Percentiles rank a stretch among this genome's conserved stretches.
These are phyloP conservation scores for Emydocephalus ijimae DNA, from an alignment of 2,113 vertebrate genomes.

Conservation along the genomic window DNA sequence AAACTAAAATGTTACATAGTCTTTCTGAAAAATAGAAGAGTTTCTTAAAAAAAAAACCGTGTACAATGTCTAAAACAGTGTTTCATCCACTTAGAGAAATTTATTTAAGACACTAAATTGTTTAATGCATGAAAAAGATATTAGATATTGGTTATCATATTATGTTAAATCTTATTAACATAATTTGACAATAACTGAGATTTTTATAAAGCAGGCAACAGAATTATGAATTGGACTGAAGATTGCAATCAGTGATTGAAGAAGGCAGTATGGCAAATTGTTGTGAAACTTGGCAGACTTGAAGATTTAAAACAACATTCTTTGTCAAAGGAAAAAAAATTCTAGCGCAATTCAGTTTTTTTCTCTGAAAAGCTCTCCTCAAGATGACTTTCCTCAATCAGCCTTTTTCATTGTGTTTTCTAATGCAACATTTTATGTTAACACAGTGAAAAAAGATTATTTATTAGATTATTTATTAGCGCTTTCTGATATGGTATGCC, in stretches of 20 bases:
- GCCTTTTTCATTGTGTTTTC: not conserved
- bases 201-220: conserved; percentile 21
- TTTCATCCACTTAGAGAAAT: conserved; percentile 38
- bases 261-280: conserved; percentile 74
- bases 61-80: conserved; percentile 2
- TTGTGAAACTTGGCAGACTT: conserved; percentile 62
- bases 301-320: conserved; percentile 43
- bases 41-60: not conserved
- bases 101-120: conserved; percentile 25
- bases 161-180: not conserved
- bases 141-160: not conserved
- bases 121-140: conserved; percentile 27
- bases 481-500: not conserved
- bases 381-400: not conserved
- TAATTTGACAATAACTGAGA: conserved; percentile 30
- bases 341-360: conserved; percentile 55
- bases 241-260: conserved; percentile 68
- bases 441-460: not conserved
- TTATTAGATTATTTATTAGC: not conserved
- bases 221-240: conserved; percentile 34
- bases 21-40: not conserved
- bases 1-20: not conserved
- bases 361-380: not conserved
- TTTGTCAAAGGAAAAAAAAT: conserved; percentile 50
- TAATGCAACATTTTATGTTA: not conserved